Percentiles rank a stretch among this genome's conserved stretches.
These are phyloP conservation scores for Dicaeum eximium DNA, from an alignment of 2,113 vertebrate genomes.

Conservation along the genomic window DNA sequence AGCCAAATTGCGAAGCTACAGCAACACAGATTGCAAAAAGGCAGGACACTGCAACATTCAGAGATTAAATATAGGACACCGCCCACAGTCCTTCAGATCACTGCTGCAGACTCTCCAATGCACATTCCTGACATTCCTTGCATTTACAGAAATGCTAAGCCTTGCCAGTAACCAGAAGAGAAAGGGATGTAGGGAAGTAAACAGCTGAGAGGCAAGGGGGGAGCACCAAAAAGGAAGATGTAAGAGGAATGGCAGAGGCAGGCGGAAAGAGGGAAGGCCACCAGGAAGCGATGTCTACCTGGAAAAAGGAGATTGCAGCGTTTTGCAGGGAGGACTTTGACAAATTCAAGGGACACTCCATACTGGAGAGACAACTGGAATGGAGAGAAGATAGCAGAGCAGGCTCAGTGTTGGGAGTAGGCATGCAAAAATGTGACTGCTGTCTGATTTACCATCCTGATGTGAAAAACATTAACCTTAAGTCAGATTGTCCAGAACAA, in stretches of 20 bases:
- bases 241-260: background rate
- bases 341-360: background rate
- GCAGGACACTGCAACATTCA: background rate
- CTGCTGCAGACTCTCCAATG: background rate
- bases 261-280: background rate
- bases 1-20: background rate
- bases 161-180: background rate
- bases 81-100: conserved; percentile 10
- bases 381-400: background rate
- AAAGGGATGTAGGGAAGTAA: background rate
- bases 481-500: background rate
- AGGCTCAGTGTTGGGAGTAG: background rate
- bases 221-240: background rate
- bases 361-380: background rate
- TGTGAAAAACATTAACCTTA: background rate
- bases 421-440: background rate
- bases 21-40: background rate
- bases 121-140: conserved; percentile 10
- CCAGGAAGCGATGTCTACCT: background rate
- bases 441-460: background rate
- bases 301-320: background rate
- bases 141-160: background rate
- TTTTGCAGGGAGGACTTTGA: background rate
- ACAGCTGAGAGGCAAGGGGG: background rate
- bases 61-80: conserved; percentile 15